Base-by-base conservation (phyloP, 1,140 invertebrate species). In the Drosophila mayri region DNA sequence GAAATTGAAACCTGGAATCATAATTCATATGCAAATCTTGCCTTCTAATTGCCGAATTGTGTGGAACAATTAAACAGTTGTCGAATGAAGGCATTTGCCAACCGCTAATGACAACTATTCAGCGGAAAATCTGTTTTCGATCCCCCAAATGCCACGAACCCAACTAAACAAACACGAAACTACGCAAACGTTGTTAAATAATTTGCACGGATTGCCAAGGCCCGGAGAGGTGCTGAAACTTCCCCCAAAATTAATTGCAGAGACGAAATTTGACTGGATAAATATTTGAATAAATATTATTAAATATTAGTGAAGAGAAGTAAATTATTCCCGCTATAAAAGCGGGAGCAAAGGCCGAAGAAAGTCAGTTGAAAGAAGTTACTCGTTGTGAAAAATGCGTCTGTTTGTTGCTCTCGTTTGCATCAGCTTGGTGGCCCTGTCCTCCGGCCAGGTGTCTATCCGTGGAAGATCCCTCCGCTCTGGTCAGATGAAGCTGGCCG, bases 101-200 rank as follows among this genome's bases (percentile, higher is more conserved):
- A 38, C 73, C 61, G 62, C 73, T 76, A 76, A 76, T 76, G 74
- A 76, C 74, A 76, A 76, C 74, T 60, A 76, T 76, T 76, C 74
- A 76, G 16, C 55, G 35, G 30, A 41, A 76, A 76, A 76, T 76
- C 71, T 60, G 40, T 60, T 59, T 59, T 65, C 46, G 12, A 41
- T 20, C 58, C 52, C 44, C 43, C 43, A 22, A 49, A 12, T 22
- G 32, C 30, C 7, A 37, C 12, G 43, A 28, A 52, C 62, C 62
- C 55, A 55, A 66, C 54, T 76, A 67, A 59, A 12, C 25, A 76
- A 76, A 76, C 3, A 76, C 50, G 16, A 43, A 76, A 60, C 55
- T 67, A 76, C 72, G 47, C 55, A 76, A 66, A 67, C 25, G 28
- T 52, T 40, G 38, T 41, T 76, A 57, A 68, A 59, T 43, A 68